Conservation (phyloP, 2,113 vertebrate genomes). For the Perca schrenkii region DNA sequence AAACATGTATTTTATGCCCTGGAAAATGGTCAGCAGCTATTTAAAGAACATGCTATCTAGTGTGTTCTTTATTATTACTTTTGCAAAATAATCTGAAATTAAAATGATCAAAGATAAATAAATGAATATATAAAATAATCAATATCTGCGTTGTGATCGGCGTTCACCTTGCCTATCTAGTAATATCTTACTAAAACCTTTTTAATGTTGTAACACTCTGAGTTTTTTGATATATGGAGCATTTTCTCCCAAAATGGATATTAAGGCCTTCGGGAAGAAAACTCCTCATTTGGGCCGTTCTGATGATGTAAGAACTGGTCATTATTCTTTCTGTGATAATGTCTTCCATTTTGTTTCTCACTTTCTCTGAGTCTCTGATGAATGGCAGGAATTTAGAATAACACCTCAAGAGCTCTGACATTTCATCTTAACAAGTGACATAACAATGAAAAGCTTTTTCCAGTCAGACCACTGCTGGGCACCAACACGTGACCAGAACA, state of each 20-base stretch:
- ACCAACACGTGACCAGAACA: constrained; percentile 3
- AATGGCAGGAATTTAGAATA: constrained; percentile 21
- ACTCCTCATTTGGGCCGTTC: neutral
- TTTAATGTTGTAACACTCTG: neutral
- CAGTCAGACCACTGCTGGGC: neutral
- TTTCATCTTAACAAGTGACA: constrained; percentile 26
- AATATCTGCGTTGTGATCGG: neutral
- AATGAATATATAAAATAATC: neutral
- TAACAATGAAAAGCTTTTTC: neutral
- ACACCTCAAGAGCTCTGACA: constrained; percentile 6
- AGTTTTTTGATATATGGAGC: neutral
- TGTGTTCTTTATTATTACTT: neutral
- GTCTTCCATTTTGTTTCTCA: neutral
- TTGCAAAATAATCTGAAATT: neutral
- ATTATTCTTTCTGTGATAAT: neutral
- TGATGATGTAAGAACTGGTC: neutral
- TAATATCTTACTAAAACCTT: neutral
- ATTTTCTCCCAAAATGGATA: constrained; percentile 5
- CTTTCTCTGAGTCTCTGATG: constrained; percentile 5
- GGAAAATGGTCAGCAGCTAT: neutral
- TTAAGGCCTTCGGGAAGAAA: neutral
- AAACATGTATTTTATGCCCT: neutral
- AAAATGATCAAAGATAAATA: neutral
- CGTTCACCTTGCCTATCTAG: neutral
- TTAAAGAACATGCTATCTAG: neutral